Base-by-base conservation (phyloP, 2,797 vertebrate genomes). In the Cygnus olor region DNA sequence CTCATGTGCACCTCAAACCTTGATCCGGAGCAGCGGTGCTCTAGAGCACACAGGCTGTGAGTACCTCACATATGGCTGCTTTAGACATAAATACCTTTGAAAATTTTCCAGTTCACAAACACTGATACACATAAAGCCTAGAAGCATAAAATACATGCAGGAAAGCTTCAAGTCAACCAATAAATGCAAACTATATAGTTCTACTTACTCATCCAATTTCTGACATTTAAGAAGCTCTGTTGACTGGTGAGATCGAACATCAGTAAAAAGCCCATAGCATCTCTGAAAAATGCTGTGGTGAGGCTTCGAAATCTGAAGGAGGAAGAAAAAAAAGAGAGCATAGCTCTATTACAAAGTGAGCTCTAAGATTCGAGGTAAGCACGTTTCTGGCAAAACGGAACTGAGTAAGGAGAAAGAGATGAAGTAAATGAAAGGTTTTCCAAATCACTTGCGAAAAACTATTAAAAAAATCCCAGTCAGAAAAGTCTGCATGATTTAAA, bases 231-330 rank as follows among this genome's bases (percentile, higher is more conserved):
- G 97, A 99, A 99, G 97, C 99, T 99, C 98, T 99, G 99, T 89
- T 99, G 99, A 97, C 99, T 99, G 96, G 99, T 99, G 96, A 99
- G 99, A 93, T 99, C 99, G 71, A 99, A 99, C 99, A 99, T 99
- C 78, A 99, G 97, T 89, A 99, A 97, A 97, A 99, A 99, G 20
- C 99, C 99, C 99, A 99, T 99, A 51, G 99, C 99, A 14, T 99
- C 99, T 96, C 99, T 98, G 98, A 99, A 99, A 96, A 99, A 99
- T 1, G 99, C 99, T 1, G 99, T 99, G 4, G 99, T 99, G 92
- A 99, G 98, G 86, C 99, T 99, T 93, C 99, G 98, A 95, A 99
- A 99, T 95, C 99, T 99, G 96, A 56, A 80, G 32, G 69, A 15
- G 49, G 68, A 20, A 77, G 51, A 19, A 24, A 53, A 24, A 40